These are phyloP conservation scores for Tympanoctomys barrerae DNA, from an alignment of 2,797 vertebrate species.

Conservation along the genomic window DNA sequence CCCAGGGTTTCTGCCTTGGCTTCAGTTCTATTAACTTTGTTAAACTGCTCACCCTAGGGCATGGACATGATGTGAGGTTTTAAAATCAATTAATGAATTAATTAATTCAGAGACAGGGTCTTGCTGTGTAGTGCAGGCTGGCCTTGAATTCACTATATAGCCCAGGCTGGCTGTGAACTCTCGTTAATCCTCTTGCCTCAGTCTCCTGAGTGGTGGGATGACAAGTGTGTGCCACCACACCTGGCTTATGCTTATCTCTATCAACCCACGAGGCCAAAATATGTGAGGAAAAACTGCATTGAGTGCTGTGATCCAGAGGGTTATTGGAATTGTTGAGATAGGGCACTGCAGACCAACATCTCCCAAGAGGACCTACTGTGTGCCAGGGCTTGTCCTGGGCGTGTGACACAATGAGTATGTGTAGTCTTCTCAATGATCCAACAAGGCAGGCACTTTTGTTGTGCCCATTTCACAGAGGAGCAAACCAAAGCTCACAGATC, in stretches of 20 bases:
- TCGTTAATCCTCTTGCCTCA: not conserved
- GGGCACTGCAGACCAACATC: not conserved
- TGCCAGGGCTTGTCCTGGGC: not conserved
- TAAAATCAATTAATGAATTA: not conserved
- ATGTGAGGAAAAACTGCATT: not conserved
- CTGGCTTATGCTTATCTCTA: not conserved
- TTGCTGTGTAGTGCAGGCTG: not conserved
- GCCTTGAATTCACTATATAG: not conserved
- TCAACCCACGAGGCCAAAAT: slow-evolving; percentile 12
- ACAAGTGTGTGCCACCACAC: not conserved
- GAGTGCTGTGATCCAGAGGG: not conserved
- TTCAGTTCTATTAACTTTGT: not conserved
- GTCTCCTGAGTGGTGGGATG: not conserved
- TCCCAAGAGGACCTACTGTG: slow-evolving; percentile 8
- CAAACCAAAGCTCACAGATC: slow-evolving; percentile 19
- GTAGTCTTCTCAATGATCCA: not conserved
- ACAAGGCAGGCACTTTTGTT: not conserved
- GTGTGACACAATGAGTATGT: not conserved
- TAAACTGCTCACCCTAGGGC: not conserved
- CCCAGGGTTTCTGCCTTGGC: not conserved
- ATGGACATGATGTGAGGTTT: not conserved
- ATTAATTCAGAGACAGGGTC: not conserved
- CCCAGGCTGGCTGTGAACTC: not conserved
- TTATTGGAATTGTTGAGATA: not conserved
- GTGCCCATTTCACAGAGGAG: slow-evolving; percentile 6